Conservation (phyloP, 2,888 invertebrate genomes). For the Leptopilina myrica region DNA sequence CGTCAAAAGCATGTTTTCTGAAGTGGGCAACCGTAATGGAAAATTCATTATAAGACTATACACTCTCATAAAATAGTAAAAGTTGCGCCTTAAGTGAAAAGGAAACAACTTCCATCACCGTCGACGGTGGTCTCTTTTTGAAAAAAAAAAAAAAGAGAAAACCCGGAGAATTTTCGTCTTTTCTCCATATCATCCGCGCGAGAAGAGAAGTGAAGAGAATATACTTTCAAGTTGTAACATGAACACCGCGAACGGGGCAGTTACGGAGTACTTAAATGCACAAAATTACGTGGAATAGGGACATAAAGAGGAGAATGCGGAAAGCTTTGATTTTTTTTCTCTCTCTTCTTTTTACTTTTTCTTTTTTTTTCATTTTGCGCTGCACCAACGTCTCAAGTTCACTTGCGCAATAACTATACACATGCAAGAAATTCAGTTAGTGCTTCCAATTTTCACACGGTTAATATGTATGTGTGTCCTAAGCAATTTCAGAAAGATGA, state of each 20-base stretch:
- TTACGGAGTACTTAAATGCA: constrained; percentile 39
- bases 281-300: constrained; percentile 36
- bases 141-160: not conserved
- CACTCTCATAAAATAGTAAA: not conserved
- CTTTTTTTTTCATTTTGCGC: no score
- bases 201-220: not conserved
- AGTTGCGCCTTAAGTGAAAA: constrained; percentile 29
- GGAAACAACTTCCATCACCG: not conserved
- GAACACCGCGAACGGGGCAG: constrained; percentile 25
- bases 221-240: constrained; percentile 6
- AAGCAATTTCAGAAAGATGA: constrained; percentile 27
- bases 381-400: constrained; percentile 35
- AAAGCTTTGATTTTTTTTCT: constrained; percentile 32
- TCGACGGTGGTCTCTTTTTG: constrained; percentile 24
- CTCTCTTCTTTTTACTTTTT: constrained; percentile 16
- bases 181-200: constrained; percentile 36
- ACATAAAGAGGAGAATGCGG: constrained; percentile 39
- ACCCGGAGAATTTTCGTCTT: constrained; percentile 17
- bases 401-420: constrained; percentile 29
- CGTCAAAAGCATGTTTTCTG: not conserved
- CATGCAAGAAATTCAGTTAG: constrained; percentile 38
- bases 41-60: constrained; percentile 5
- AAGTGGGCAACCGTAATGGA: not conserved
- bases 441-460: constrained; percentile 38
- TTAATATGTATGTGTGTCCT: constrained; percentile 13